These are phyloP conservation scores for Gila orcuttii DNA, from an alignment of 2,113 vertebrate genomes.

Conservation along the genomic window DNA sequence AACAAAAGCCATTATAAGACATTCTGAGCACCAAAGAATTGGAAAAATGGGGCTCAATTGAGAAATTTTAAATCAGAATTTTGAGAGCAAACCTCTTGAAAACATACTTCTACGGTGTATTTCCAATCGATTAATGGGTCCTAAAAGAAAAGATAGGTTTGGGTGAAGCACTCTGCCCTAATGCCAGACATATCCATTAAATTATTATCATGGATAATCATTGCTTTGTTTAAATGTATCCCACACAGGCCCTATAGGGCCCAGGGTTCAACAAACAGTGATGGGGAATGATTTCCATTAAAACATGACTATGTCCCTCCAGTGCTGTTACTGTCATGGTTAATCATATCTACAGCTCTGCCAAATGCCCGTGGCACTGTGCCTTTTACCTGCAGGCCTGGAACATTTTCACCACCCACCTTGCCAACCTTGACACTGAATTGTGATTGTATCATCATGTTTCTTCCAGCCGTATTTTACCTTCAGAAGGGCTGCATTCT, in stretches of 20 bases:
- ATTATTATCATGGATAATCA: neutral
- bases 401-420: constrained; percentile 16
- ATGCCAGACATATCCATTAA: constrained; percentile 23
- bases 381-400: constrained; percentile 41
- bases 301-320: constrained; percentile 32
- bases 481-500: neutral
- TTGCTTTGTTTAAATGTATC: neutral
- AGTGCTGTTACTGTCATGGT: constrained; percentile 31
- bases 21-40: neutral
- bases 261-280: constrained; percentile 18
- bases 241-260: neutral
- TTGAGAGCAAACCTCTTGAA: neutral
- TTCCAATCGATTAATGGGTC: neutral
- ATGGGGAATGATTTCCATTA: constrained; percentile 23
- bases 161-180: neutral
- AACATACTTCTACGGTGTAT: neutral
- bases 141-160: neutral
- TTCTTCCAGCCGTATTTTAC: neutral
- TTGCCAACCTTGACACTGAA: constrained; percentile 19
- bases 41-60: neutral
- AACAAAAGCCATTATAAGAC: neutral
- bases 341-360: constrained; percentile 21
- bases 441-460: constrained; percentile 10
- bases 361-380: constrained; percentile 22
- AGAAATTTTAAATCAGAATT: neutral